Evolutionary conservation across 2,888 invertebrate genomes (phyloP).

Genomic region (Thalpophila matura): DNA sequence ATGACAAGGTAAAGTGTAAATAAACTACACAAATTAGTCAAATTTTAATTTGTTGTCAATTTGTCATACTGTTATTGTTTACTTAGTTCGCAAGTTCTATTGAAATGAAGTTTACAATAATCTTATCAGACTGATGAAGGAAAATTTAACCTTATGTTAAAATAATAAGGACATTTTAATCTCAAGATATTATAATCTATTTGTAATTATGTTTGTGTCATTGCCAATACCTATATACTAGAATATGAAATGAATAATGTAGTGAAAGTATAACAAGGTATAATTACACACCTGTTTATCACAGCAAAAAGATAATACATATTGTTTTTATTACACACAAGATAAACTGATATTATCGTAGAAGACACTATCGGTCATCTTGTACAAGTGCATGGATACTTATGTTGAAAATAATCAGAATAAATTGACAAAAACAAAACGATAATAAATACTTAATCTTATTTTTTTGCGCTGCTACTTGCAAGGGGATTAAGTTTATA

Average conservation of each 20-base stretch:
- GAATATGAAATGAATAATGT: conserved; percentile 34
- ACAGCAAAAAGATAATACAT: conserved; percentile 18
- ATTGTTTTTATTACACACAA: conserved; percentile 12
- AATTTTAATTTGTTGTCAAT: too few relatives aligned
- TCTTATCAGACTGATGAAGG: conserved; percentile 8
- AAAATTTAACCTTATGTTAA: not conserved
- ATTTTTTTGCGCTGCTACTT: not conserved
- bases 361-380: conserved; percentile 22
- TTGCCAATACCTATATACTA: not conserved
- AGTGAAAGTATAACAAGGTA: conserved; percentile 26
- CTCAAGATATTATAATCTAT: not conserved
- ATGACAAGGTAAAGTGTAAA: too few relatives aligned
- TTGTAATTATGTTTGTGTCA: conserved; percentile 16
- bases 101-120: too few relatives aligned
- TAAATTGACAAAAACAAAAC: conserved; percentile 25
- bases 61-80: too few relatives aligned
- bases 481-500: too few relatives aligned
- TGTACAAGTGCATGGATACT: not conserved
- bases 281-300: conserved; percentile 2
- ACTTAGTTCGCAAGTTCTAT: too few relatives aligned
- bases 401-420: not conserved
- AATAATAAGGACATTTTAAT: conserved; percentile 6
- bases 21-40: too few relatives aligned
- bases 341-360: conserved; percentile 24
- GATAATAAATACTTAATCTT: conserved; percentile 20